Base-by-base conservation (phyloP, 1,140 invertebrate genomes). In the Pantala flavescens region DNA sequence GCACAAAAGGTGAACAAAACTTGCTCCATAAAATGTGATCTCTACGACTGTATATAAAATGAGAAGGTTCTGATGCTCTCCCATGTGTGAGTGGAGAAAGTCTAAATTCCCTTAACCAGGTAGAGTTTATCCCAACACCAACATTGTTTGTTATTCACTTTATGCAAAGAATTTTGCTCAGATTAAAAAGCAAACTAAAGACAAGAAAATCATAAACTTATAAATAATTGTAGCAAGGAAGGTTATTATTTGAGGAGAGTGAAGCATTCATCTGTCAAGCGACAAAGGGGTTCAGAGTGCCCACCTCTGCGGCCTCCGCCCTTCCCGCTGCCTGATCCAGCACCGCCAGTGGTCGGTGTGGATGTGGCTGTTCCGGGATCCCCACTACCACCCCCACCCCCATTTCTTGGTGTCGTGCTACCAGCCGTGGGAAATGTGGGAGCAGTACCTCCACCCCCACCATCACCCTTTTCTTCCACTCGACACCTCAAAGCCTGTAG, bases 401-500 rank as follows among this genome's bases (percentile, higher is more conserved):
- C 16, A n/a, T 43, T 75, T 43, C 72, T 63, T 21, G 49, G 49
- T 63, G 49, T 21, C 12, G 49, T 19, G 49, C 49, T 63, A 63
- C 49, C 49, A 36, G 28, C 28, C 2, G 28, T 36, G 28, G 28
- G 28, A 36, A 36, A 36, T 5, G 49, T 63, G 49, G 49, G n/a
- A 63, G 49, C 14, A 21, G 49, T 12, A 75, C 77, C 24, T 77
- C 78, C 12, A 75, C 71, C 75, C 74, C 14, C 79, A 78, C 78
- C 5, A 80, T 77, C 70, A 80, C 80, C 79, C 63, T 81, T 82
- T 73, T 78, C 81, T 75, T 88, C 87, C 2, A 90, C 85, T 83
- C 87, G 87, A 42, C 82, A 85, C 80, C 90, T 90, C 42, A 91
- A 82, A 74, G 86, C 85, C 80, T 90, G 88, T 73, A 92, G 82